Conservation (phyloP, 92 coral and sea anemone genomes). For the Parazoanthus atlanticus region DNA sequence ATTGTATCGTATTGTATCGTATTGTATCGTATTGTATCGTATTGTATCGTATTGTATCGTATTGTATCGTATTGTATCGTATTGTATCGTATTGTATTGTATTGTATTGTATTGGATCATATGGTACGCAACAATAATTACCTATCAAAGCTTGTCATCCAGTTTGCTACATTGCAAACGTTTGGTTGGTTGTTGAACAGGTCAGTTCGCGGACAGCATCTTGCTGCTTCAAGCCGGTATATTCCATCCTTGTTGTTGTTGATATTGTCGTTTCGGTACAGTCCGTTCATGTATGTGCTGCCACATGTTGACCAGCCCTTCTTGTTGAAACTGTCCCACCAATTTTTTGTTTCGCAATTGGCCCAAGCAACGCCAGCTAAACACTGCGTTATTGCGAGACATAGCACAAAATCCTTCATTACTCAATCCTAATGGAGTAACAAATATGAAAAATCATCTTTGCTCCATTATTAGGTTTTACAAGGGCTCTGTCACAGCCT, state of each 20-base stretch:
- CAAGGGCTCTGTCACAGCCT: too few relatives aligned
- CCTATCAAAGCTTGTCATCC: slow-evolving; percentile 56
- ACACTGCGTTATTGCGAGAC: background rate
- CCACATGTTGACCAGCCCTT: slow-evolving; percentile 3
- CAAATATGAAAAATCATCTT: background rate
- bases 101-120: background rate
- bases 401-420: background rate
- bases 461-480: too few relatives aligned
- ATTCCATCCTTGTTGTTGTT: slow-evolving; percentile 47
- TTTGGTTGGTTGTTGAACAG: slow-evolving; percentile 43
- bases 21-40: too few relatives aligned
- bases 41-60: too few relatives aligned
- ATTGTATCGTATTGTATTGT: background rate
- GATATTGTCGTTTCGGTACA: slow-evolving; percentile 42
- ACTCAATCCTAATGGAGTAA: background rate
- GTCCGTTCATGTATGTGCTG: slow-evolving; percentile 46
- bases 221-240: slow-evolving; percentile 46
- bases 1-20: background rate
- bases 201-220: slow-evolving; percentile 50
- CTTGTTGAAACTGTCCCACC: slow-evolving; percentile 34
- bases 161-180: slow-evolving; percentile 51
- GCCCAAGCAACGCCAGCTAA: background rate
- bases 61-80: too few relatives aligned
- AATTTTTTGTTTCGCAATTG: background rate
- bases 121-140: background rate